phyloP scores from a whole-genome alignment of 1,140 invertebrate genomes.

The Drosophila repleta region DNA sequence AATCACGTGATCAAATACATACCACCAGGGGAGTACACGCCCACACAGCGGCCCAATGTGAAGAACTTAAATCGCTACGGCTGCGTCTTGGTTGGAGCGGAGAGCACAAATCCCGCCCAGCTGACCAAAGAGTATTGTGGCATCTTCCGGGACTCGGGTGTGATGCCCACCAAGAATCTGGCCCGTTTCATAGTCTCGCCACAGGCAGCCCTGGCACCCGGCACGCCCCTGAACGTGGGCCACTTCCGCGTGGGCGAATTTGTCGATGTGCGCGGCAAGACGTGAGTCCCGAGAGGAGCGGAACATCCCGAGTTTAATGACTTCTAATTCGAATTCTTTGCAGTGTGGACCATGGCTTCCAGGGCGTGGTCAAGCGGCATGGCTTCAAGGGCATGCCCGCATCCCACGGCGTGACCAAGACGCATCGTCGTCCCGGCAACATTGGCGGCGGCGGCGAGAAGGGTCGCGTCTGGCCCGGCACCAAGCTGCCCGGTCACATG shows the following conservation, averaged over 20 bases:
- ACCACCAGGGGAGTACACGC: slow-evolving; percentile 91
- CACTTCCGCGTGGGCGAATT: slow-evolving; percentile 97
- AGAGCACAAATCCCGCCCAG: slow-evolving; percentile 92
- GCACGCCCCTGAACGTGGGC: slow-evolving; percentile 93
- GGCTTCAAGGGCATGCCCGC: slow-evolving; percentile 97
- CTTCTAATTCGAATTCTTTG: slow-evolving; percentile 12
- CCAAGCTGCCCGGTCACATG: slow-evolving; percentile 99
- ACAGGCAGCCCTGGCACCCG: slow-evolving; percentile 93
- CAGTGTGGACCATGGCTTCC: slow-evolving; percentile 97
- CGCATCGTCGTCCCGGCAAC: slow-evolving; percentile 95
- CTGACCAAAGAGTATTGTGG: slow-evolving; percentile 96
- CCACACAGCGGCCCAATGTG: slow-evolving; percentile 84
- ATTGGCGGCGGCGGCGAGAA: slow-evolving; percentile 94
- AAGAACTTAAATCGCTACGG: slow-evolving; percentile 86
- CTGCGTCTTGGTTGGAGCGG: slow-evolving; percentile 94
- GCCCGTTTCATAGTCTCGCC: slow-evolving; percentile 94
- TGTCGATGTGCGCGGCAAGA: slow-evolving; percentile 95
- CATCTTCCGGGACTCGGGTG: slow-evolving; percentile 93
- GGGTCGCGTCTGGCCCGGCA: slow-evolving; percentile 95
- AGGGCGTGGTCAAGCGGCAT: slow-evolving; percentile 98
- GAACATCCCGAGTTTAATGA: too few species aligned
- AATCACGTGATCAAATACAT: slow-evolving; percentile 98
- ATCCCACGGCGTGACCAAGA: slow-evolving; percentile 97
- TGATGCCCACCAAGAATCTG: slow-evolving; percentile 94
- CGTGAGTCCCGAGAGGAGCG: slow-evolving; percentile 87